Percentiles rank a stretch among this genome's conserved stretches.
These are phyloP conservation scores for Dexiosoma caninum DNA, from an alignment of 2,888 invertebrate genomes.

Conservation along the genomic window DNA sequence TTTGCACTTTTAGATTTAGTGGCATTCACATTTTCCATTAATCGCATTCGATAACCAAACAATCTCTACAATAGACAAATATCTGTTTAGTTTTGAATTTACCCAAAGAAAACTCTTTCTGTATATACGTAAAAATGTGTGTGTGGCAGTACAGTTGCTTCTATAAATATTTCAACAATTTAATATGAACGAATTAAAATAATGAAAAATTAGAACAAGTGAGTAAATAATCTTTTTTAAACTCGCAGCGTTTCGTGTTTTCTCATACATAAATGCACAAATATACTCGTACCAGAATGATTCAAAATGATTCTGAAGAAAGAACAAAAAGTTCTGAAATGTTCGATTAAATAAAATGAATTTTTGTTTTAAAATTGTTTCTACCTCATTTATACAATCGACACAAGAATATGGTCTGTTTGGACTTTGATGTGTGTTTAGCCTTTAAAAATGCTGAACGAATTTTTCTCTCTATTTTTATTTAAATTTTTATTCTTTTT, in stretches of 20 bases:
- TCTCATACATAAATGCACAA: background rate
- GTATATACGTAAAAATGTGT: too few relatives aligned
- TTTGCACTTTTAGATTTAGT: too few relatives aligned
- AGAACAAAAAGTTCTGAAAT: constrained; percentile 29
- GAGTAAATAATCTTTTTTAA: background rate
- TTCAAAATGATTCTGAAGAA: background rate
- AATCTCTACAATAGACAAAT: too few relatives aligned
- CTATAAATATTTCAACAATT: constrained; percentile 41
- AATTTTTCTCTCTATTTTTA: background rate
- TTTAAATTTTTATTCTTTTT: background rate
- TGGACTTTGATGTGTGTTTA: constrained; percentile 55
- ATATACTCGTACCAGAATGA: background rate
- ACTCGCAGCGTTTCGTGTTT: background rate
- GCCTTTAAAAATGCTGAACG: constrained; percentile 38
- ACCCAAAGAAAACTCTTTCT: constrained; percentile 9
- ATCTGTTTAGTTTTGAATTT: constrained; percentile 6
- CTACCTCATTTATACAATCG: background rate
- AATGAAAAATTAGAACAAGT: constrained; percentile 20
- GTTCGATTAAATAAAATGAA: constrained; percentile 17
- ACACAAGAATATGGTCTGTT: constrained; percentile 12
- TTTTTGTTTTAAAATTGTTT: background rate
- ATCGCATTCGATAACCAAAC: too few relatives aligned
- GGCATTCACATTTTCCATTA: too few relatives aligned
- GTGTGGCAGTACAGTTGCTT: constrained; percentile 1
- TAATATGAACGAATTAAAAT: constrained; percentile 10